These are phyloP conservation scores for Empis stercorea DNA, from an alignment of 2,888 invertebrate genomes.

Conservation along the genomic window DNA sequence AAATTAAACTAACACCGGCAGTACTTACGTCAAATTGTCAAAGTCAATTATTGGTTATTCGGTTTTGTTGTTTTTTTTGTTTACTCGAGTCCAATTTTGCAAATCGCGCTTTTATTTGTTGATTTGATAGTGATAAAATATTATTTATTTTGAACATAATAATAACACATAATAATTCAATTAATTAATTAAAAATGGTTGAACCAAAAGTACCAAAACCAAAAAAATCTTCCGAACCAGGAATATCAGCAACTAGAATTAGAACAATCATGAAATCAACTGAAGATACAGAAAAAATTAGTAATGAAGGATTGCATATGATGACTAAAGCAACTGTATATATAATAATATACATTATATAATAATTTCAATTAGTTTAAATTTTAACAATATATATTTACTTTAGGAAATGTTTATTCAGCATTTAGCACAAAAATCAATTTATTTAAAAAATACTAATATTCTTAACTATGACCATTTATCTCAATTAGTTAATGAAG, in stretches of 20 bases:
- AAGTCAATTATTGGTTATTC: no score
- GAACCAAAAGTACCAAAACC: no score
- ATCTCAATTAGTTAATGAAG: conserved; percentile 23
- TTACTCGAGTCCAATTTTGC: no score
- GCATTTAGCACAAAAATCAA: conserved; percentile 25
- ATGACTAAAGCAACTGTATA: conserved; percentile 12
- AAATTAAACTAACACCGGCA: no score
- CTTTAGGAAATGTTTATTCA: conserved; percentile 28
- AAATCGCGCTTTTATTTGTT: no score
- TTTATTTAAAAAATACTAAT: conserved; percentile 16
- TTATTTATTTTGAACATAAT: no score
- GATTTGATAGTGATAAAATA: no score
- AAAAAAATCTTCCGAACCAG: no score
- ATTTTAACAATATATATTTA: background rate
- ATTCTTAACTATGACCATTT: conserved; percentile 28
- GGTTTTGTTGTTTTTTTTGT: no score
- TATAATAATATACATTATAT: background rate
- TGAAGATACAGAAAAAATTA: conserved; percentile 28
- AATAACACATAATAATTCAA: no score
- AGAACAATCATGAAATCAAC: conserved; percentile 35
- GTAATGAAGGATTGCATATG: conserved; percentile 19
- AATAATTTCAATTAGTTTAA: background rate
- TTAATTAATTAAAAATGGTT: no score
- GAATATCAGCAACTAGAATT: conserved; percentile 14
- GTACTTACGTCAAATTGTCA: no score